Evolutionary conservation across 1,140 invertebrate species (phyloP), one percentile per base, ranked within the genome.

Genomic region (Apolygus lucorum): DNA sequence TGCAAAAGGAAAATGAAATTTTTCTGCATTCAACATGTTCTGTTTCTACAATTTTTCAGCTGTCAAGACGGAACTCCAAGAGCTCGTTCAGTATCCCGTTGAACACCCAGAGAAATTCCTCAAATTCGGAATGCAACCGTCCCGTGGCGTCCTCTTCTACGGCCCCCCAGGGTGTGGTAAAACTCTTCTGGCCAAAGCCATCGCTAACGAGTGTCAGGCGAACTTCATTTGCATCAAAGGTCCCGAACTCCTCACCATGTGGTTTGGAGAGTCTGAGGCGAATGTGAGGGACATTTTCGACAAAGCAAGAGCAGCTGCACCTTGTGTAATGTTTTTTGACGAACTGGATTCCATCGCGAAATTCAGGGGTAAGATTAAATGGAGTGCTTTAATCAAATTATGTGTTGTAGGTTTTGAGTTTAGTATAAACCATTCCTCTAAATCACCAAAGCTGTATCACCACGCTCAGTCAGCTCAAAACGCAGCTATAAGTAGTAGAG

Each of bases 151-250:
- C 14, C 82, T 99, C 14, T 99, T 99, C 81, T 99, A 99, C 79
- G 96, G 96, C 1, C 96, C 93, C 65, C 94, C 94, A n/a, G 96
- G 95, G n/a, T 93, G 92, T 24, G 92, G 92, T 26, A 96, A 96
- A 81, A 95, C 93, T 0, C 82, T 93, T 68, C 76, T 96, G 8
- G 94, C 93, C 21, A 86, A 88, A 22, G 97, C 97, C 1, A 99
- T 99, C 76, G 97, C 97, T 59, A 99, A 99, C 79, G 97, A 99
- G 81, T 99, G 97, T 76, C 96, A 99, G 80, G 96, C 96, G 1
- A 99, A 99, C 79, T 99, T 99, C 78, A 99, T 99, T 76, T 97
- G 94, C 0, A 95, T 99, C 72, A 99, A 99, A 81, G 96, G 96
- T 2, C 97, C 97, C 0, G 97, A 99, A 81, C 83, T 99, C 63